Base-by-base conservation (phyloP, 2,888 invertebrate species). In the Hyposoter didymator region DNA sequence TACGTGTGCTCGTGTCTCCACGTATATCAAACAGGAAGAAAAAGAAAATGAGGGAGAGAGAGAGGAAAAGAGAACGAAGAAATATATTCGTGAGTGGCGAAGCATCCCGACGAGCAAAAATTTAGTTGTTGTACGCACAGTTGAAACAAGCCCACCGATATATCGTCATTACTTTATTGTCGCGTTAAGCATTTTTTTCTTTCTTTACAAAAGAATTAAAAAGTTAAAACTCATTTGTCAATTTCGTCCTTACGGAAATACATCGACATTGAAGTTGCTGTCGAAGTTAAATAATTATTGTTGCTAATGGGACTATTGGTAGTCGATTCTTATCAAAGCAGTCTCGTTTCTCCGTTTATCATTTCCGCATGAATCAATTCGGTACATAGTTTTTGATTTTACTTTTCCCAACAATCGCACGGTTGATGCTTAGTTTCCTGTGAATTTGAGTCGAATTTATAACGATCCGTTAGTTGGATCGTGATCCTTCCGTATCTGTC, bases 41-140 rank as follows among this genome's bases (percentile, higher is more conserved):
- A 55, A 5, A 17, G 32, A 5, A n/a, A 12, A n/a, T 19, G 5
- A 45, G 3, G 4, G 28, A 70, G 47, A 8, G 43, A 19, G 28
- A n/a, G 28, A 14, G n/a, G 32, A 17, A 70, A n/a, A 74, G n/a
- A 45, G 35, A 32, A 19, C 39, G 43, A 69, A 64, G 28, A 28
- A 28, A 28, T 59, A 59, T 59, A 39, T 67, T 39, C 64, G 64
- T 49, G 49, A 49, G 49, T 47, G 12, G 64, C 35, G 22, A 66
- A 67, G 39, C 39, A 22, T 69, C 78, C n/a, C 59, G 69, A 69
- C 67, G 78, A 55, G 69, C 55, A 28, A 69, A 69, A 35, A 78
- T 72, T 73, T 64, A 5, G 52, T 59, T 35, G 43, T 49, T 64
- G 69, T 64, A 35, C 19, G 39, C 28, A 12, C 28, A 52, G 22